phyloP scores from a whole-genome alignment of 2,888 invertebrate genomes.

The Crepidodera aurea region DNA sequence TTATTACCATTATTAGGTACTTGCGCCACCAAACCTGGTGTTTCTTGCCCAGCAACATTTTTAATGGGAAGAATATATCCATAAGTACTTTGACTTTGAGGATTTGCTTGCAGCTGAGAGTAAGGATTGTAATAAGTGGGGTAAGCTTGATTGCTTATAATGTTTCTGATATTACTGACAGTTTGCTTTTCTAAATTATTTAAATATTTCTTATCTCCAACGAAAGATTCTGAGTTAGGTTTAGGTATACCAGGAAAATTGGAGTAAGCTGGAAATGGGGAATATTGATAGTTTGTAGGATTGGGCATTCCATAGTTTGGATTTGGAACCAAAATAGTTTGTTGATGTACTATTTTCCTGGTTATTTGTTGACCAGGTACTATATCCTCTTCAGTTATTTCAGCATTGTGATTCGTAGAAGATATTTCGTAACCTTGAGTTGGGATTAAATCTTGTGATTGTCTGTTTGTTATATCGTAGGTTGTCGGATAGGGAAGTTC shows the following conservation, averaged over 20 bases:
- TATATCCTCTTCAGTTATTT: constrained; percentile 48
- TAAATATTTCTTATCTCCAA: constrained; percentile 22
- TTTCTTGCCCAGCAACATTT: constrained; percentile 15
- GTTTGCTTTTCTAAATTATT: constrained; percentile 50
- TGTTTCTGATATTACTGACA: constrained; percentile 53
- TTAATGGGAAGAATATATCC: constrained; percentile 23
- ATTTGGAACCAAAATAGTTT: constrained; percentile 51
- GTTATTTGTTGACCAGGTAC: constrained; percentile 55
- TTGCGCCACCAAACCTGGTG: background rate
- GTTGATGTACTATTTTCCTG: constrained; percentile 58
- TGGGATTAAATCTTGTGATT: constrained; percentile 29
- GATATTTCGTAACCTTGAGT: constrained; percentile 34
- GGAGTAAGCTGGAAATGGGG: background rate
- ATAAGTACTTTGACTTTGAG: constrained; percentile 26
- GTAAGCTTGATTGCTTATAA: constrained; percentile 43
- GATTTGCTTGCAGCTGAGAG: constrained; percentile 23
- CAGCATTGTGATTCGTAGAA: constrained; percentile 39
- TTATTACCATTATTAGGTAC: constrained; percentile 25
- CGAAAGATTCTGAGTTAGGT: background rate
- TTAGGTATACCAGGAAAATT: constrained; percentile 3
- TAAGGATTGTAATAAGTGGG: constrained; percentile 38
- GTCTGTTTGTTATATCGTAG: constrained; percentile 22
- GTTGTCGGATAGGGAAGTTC: constrained; percentile 16
- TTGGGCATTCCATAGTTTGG: constrained; percentile 32
- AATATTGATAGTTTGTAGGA: constrained; percentile 1